phyloP scores from a whole-genome alignment of 2,888 invertebrate species.

The Himalopsyche tibetana region DNA sequence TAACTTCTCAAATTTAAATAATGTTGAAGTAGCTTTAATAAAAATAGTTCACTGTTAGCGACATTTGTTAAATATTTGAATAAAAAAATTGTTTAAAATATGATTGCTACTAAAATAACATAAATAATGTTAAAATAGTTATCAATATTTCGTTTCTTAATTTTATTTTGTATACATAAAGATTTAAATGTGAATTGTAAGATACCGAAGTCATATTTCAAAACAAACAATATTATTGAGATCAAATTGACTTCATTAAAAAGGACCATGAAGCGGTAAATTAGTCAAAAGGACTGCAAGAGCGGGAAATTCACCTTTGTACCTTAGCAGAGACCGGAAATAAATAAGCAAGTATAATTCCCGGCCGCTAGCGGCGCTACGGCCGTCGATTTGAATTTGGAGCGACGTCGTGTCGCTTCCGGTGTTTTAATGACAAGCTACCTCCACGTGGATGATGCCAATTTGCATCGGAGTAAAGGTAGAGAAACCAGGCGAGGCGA shows the following conservation, averaged over 20 bases:
- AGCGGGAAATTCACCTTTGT: slow-evolving; percentile 42
- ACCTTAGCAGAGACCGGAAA: slow-evolving; percentile 55
- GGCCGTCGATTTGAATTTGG: slow-evolving; percentile 52
- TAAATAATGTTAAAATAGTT: no score
- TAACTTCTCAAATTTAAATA: no score
- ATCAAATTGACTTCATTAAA: slow-evolving; percentile 4
- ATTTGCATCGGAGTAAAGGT: slow-evolving; percentile 55
- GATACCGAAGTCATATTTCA: no score
- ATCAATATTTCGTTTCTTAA: no score
- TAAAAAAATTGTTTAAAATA: no score
- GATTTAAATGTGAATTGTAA: no score
- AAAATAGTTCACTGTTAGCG: no score
- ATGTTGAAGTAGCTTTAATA: no score
- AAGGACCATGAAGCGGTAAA: neutral
- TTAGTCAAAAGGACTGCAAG: neutral
- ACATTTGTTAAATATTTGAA: no score
- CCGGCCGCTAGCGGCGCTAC: slow-evolving; percentile 48
- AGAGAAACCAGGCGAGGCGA: slow-evolving; percentile 22
- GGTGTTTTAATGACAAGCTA: slow-evolving; percentile 59
- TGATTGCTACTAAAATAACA: no score
- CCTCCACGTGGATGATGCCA: slow-evolving; percentile 49
- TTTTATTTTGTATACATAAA: no score
- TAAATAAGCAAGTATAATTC: slow-evolving; percentile 58
- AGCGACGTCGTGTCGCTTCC: slow-evolving; percentile 50
- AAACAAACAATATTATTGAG: no score